A percentile compares a stretch with the other conserved stretches of the same genome.
phyloP scores from a whole-genome alignment of 2,888 invertebrate genomes.

The Orthosia incerta region DNA sequence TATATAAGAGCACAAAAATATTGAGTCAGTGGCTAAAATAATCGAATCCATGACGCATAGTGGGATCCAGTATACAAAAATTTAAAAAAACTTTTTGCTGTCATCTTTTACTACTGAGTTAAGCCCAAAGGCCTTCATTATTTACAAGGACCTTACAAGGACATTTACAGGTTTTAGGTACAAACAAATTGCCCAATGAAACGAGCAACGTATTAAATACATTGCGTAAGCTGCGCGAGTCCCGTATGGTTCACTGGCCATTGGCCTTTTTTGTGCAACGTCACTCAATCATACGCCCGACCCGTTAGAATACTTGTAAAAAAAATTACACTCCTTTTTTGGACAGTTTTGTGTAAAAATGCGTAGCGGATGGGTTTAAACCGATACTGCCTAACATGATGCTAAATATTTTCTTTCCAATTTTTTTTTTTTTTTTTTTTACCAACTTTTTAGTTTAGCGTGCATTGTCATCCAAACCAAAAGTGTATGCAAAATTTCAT shows the following conservation, averaged over 20 bases:
- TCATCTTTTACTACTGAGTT: neutral
- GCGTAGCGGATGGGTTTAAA: neutral
- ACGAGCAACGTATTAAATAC: neutral
- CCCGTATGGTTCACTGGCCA: neutral
- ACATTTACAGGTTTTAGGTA: no score
- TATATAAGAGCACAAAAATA: no score
- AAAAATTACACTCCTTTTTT: neutral
- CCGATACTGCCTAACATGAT: neutral
- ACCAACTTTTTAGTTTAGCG: no score
- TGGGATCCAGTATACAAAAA: no score
- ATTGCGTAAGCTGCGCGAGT: neutral
- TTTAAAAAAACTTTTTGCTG: no score
- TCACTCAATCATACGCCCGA: constrained; percentile 7
- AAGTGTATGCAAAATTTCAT: no score
- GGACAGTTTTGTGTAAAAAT: constrained; percentile 5
- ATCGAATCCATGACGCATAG: no score
- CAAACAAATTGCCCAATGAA: neutral
- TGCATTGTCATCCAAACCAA: no score
- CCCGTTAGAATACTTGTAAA: constrained; percentile 1
- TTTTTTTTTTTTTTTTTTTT: no score
- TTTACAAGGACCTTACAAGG: neutral
- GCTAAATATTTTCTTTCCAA: no score
- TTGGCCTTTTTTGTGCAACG: constrained; percentile 13
- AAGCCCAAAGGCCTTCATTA: neutral
- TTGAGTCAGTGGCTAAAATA: no score